Conservation (phyloP, 2,113 vertebrate genomes). For the Sialia sialis region DNA sequence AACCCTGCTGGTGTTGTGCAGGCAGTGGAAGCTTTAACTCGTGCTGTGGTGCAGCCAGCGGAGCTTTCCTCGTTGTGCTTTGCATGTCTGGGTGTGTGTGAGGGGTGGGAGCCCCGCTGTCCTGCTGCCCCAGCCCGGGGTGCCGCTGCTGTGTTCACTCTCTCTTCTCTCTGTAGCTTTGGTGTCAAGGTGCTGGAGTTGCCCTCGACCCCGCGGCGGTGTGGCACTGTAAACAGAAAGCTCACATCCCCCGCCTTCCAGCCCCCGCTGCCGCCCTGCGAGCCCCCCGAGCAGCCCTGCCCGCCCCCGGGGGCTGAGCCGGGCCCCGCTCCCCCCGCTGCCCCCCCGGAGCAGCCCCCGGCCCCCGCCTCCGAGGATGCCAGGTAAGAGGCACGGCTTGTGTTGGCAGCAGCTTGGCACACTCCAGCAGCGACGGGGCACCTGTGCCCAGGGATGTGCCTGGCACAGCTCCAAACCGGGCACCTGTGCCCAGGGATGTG, state of each 20-base stretch:
- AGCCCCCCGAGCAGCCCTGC: conserved; percentile 79
- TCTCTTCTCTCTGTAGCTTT: conserved; percentile 86
- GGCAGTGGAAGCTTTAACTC: background rate
- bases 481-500: too few relatives aligned
- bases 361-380: conserved; percentile 79
- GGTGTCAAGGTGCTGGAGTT: conserved; percentile 93
- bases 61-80: conserved; percentile 17
- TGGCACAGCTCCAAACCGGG: too few relatives aligned
- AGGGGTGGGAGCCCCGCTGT: background rate
- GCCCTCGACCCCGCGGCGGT: conserved; percentile 82
- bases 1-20: background rate
- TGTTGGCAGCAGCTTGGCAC: background rate
- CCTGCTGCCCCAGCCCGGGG: conserved; percentile 18
- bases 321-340: conserved; percentile 75
- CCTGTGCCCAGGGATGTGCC: too few relatives aligned
- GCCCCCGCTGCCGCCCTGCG: conserved; percentile 93
- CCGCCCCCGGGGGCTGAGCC: conserved; percentile 75
- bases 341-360: conserved; percentile 75
- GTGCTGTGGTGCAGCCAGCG: background rate
- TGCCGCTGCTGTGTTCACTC: conserved; percentile 70
- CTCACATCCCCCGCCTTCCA: conserved; percentile 94
- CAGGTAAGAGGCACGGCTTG: conserved; percentile 83
- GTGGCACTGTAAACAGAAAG: conserved; percentile 96
- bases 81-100: conserved; percentile 47
- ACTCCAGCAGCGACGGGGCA: too few relatives aligned